Evolutionary conservation across 2,113 vertebrate species (phyloP).

Genomic region (Chauna torquata): DNA sequence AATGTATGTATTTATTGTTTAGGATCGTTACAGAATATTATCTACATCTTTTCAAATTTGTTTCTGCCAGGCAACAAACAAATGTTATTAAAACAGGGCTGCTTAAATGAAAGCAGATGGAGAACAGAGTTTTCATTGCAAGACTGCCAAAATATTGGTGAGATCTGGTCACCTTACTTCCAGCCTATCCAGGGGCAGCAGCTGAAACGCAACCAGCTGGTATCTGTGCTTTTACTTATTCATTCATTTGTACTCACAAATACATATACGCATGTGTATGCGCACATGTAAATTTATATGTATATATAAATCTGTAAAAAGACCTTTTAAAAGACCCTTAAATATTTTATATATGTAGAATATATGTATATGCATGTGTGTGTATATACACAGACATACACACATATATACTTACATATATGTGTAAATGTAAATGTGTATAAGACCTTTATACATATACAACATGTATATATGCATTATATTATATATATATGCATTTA

Average conservation of each 20-base stretch:
- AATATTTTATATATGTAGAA: background rate
- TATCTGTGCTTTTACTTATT: background rate
- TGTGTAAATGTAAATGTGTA: too few relatives aligned
- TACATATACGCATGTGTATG: background rate
- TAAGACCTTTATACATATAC: background rate
- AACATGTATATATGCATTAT: too few relatives aligned
- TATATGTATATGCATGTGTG: background rate
- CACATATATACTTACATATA: background rate
- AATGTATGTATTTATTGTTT: background rate
- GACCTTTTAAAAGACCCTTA: background rate
- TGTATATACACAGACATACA: background rate
- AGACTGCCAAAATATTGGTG: background rate
- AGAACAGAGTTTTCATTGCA: background rate
- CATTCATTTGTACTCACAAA: background rate
- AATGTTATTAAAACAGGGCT: background rate
- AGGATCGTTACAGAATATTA: background rate
- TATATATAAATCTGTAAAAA: background rate
- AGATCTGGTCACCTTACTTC: background rate
- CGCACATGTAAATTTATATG: too few relatives aligned
- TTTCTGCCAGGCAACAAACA: background rate
- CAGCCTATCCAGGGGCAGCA: background rate
- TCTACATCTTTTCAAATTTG: background rate
- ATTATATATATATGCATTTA: fast-evolving
- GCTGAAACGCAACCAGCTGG: background rate
- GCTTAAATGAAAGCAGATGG: background rate